phyloP scores from a whole-genome alignment of 2,888 invertebrate genomes.

The Mycalesis mineus region DNA sequence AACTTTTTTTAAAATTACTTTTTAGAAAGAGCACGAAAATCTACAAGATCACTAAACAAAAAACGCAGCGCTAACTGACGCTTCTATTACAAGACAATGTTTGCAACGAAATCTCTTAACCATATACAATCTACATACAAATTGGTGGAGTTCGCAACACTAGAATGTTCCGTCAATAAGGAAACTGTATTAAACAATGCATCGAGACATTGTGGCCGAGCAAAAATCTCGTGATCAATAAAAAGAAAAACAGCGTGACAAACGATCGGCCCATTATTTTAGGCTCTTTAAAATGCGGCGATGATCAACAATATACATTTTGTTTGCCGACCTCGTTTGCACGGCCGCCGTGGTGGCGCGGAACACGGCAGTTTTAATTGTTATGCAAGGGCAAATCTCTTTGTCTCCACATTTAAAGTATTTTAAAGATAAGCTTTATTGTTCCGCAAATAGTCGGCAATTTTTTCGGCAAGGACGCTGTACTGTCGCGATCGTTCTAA shows the following conservation, averaged over 20 bases:
- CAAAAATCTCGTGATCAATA: neutral
- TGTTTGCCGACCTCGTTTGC: constrained; percentile 53
- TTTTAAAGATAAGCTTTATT: constrained; percentile 11
- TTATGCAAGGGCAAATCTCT: constrained; percentile 35
- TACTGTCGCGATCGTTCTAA: too few species aligned
- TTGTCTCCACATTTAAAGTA: constrained; percentile 15
- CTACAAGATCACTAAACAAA: too few species aligned
- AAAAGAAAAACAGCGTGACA: neutral
- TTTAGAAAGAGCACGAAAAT: too few species aligned
- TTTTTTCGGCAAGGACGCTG: neutral
- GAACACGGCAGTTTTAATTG: constrained; percentile 64
- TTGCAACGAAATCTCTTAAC: too few species aligned
- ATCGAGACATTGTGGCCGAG: too few species aligned
- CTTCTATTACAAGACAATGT: too few species aligned
- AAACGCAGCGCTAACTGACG: too few species aligned
- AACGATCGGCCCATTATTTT: neutral
- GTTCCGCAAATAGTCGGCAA: constrained; percentile 1
- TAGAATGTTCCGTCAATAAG: too few species aligned
- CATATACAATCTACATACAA: too few species aligned
- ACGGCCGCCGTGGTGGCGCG: constrained; percentile 46
- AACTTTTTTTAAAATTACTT: too few species aligned
- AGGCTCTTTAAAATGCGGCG: constrained; percentile 5
- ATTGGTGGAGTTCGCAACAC: too few species aligned
- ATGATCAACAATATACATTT: constrained; percentile 14
- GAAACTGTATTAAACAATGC: too few species aligned